These are phyloP conservation scores for Elephas maximus DNA, from an alignment of 2,113 vertebrate genomes.

Conservation along the genomic window DNA sequence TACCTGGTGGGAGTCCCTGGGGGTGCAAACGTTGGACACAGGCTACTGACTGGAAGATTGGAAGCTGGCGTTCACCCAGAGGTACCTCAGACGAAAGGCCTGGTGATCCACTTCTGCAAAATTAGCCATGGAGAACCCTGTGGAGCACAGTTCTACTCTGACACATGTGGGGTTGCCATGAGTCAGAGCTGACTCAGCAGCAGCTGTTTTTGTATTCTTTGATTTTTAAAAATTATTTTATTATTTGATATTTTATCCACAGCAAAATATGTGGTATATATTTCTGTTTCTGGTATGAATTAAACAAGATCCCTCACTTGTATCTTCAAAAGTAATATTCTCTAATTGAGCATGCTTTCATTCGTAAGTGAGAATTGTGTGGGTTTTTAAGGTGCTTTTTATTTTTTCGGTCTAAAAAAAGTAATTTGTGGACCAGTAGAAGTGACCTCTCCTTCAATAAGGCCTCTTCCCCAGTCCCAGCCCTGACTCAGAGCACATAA, in stretches of 20 bases:
- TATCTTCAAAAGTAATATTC: conserved; percentile 56
- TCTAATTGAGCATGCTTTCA: conserved; percentile 59
- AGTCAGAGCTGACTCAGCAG: neutral
- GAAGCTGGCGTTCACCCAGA: neutral
- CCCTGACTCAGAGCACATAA: neutral
- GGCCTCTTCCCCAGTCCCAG: neutral
- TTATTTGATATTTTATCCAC: conserved; percentile 6
- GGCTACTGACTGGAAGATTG: neutral
- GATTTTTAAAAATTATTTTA: neutral
- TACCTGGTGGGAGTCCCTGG: neutral
- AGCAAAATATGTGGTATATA: neutral
- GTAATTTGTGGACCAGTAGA: neutral
- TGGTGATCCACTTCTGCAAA: neutral
- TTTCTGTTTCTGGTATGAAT: conserved; percentile 46
- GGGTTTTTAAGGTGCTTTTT: conserved; percentile 16
- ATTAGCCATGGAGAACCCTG: neutral
- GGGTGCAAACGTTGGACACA: neutral
- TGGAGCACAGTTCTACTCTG: neutral
- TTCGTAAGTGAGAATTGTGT: conserved; percentile 34
- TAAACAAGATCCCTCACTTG: neutral
- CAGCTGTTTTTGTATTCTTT: no score
- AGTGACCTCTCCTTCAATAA: neutral
- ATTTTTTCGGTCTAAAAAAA: neutral
- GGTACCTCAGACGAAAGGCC: neutral
- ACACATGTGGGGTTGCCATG: neutral